Conservation (phyloP, 1,140 invertebrate species). For the Zaprionus ornatus region DNA sequence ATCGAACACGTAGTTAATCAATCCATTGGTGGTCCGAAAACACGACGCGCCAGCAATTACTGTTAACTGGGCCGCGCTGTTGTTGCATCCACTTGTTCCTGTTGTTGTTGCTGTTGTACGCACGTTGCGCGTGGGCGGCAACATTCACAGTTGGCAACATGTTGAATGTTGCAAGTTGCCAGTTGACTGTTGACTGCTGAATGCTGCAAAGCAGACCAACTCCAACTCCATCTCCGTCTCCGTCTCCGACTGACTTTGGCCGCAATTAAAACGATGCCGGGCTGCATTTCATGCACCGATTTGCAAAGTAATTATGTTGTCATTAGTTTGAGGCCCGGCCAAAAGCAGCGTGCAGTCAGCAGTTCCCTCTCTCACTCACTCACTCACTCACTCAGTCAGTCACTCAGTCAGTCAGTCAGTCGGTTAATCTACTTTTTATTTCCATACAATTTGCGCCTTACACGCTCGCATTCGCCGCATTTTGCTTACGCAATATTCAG, state of each 20-base stretch:
- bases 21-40: constrained; percentile 75
- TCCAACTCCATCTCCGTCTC: background rate
- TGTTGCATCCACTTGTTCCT: constrained; percentile 24
- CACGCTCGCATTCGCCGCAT: background rate
- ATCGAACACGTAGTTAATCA: constrained; percentile 80
- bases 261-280: constrained; percentile 66
- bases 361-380: background rate
- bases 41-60: constrained; percentile 76
- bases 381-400: background rate
- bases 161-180: constrained; percentile 13
- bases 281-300: constrained; percentile 52
- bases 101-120: constrained; percentile 43
- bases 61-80: constrained; percentile 63
- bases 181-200: constrained; percentile 9
- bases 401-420: constrained; percentile 5
- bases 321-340: constrained; percentile 42
- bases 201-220: background rate
- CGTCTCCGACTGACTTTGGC: constrained; percentile 5
- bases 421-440: constrained; percentile 28
- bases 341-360: constrained; percentile 23
- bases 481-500: background rate
- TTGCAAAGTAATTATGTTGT: constrained; percentile 70
- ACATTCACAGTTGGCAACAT: constrained; percentile 69
- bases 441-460: constrained; percentile 17
- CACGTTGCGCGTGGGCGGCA: constrained; percentile 66